Base-by-base conservation (phyloP, 1,140 invertebrate genomes). In the Eupristina koningsbergeri region DNA sequence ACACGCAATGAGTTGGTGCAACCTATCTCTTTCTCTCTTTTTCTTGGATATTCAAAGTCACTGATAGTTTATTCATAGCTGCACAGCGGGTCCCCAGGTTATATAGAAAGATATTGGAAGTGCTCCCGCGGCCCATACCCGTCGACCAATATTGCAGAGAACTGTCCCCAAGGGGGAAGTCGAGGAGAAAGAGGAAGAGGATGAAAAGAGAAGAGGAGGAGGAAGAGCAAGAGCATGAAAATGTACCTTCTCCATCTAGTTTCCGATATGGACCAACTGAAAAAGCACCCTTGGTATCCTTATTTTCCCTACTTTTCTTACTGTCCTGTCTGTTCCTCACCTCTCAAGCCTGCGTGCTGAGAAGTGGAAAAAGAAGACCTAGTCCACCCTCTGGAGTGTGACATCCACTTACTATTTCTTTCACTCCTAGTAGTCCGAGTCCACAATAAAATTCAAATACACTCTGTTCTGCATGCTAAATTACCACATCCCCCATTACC, bases 361-460 rank as follows among this genome's bases (percentile, higher is more conserved):
- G 36, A 41, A 71, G 67, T 91, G 89, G 91, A 91, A 89, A 88
- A 88, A 90, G 90, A 87, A 91, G 88, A 88, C 87, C 85, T 84
- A 87, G 50, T 29, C 41, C 58, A 39, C 58, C 58, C 82, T 81
- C 87, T 82, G 86, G 9, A 50, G 47, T 8, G 47, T 50, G 47
- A 50, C 47, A 50, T 50, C 15, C 15, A 50, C 80, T 80, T 61
- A 86, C 87, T 83, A 86, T 85, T 81, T 83, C 83, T 86, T 86
- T 87, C 86, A 86, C 87, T 87, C 86, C 85, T 88, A 89, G 87
- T 69, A 91, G 87, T 61, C 88, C 85, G 88, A 85, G 86, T 89
- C 89, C 87, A 90, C 91, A 91, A 93, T 93, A 93, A 93, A 92
- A 93, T 93, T 93, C 92, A 92, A 93, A 93, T 93, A 93, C 92